Evolutionary conservation across 2,888 invertebrate species (phyloP), one percentile per base, ranked within the genome.

Genomic region (Gymnoscelis rufifasciata): DNA sequence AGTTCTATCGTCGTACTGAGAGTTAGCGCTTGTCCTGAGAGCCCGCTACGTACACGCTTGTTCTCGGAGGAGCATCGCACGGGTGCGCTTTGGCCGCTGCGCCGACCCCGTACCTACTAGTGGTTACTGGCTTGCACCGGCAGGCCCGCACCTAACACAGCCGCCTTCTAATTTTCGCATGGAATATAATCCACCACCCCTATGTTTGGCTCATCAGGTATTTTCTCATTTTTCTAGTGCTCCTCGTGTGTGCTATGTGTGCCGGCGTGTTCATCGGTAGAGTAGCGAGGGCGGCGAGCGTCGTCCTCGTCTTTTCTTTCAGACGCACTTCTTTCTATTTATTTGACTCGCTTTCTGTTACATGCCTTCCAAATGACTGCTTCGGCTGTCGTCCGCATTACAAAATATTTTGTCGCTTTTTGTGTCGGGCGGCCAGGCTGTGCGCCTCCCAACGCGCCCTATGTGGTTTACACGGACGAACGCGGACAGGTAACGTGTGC

Each of bases 381-480:
- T 86, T 86, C 83, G 86, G 83, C 83, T 80, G 83, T 82, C 83
- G 82, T 78, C 78, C 74, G 75, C 79, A 78, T 79, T 82, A 70
- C 83, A 78, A 74, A 81, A 82, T 70, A 31, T 83, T 83, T 82
- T 83, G 78, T 83, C 79, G 83, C 84, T 86, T 84, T 83, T 79
- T 83, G 78, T 86, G 78, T 82, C 73, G 80, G 77, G 72, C 74
- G 82, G 71, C 65, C 74, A 81, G 87, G 86, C 87, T 90, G 93
- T 91, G 91, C 94, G 91, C 94, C 95, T 83, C 91, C 92, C 90
- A 96, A 96, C 91, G 95, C 95, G 91, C 94, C 94, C 88, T 95
- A 93, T 92, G 95, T 96, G 91, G 93, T 94, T 91, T 96, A 96
- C 93, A 96, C 96, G 91, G 96, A 96, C 92, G 94, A 94, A 89